phyloP scores from a whole-genome alignment of 2,113 vertebrate species.

The Corydoras maculifer region DNA sequence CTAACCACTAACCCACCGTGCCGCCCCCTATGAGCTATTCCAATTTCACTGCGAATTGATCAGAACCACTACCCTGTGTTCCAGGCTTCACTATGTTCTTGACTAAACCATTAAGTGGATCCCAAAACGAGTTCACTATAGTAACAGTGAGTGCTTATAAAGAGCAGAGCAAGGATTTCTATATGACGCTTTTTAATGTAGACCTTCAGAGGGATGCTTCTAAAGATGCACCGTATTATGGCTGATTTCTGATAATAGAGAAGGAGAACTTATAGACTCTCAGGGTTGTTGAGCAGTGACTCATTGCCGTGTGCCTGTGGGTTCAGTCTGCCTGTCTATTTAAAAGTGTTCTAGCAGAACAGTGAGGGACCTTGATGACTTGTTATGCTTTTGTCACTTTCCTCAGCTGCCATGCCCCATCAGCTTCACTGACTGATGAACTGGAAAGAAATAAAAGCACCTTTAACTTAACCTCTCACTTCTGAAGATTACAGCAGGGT shows the following conservation, averaged over 20 bases:
- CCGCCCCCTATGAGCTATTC: too few relatives aligned
- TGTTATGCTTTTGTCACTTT: not conserved
- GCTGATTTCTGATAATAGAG: not conserved
- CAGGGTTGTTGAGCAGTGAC: not conserved
- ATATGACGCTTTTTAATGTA: not conserved
- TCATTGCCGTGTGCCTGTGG: not conserved
- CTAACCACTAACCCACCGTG: too few relatives aligned
- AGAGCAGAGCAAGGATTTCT: too few relatives aligned
- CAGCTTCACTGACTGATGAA: not conserved
- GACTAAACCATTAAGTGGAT: too few relatives aligned
- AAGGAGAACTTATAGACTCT: too few relatives aligned
- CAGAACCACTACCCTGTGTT: too few relatives aligned
- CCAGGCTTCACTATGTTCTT: too few relatives aligned
- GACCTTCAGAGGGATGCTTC: not conserved
- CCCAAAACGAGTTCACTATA: too few relatives aligned
- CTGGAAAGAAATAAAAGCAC: conserved; percentile 23
- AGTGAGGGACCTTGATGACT: not conserved
- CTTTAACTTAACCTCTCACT: conserved; percentile 3
- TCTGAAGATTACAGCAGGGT: not conserved
- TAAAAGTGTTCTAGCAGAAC: not conserved
- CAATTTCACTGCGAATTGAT: too few relatives aligned
- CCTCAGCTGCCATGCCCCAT: not conserved
- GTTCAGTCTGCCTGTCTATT: not conserved
- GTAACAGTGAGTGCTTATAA: too few relatives aligned
- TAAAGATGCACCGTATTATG: not conserved